phyloP scores from a whole-genome alignment of 2,113 vertebrate genomes.

The Callocephalon fimbriatum region DNA sequence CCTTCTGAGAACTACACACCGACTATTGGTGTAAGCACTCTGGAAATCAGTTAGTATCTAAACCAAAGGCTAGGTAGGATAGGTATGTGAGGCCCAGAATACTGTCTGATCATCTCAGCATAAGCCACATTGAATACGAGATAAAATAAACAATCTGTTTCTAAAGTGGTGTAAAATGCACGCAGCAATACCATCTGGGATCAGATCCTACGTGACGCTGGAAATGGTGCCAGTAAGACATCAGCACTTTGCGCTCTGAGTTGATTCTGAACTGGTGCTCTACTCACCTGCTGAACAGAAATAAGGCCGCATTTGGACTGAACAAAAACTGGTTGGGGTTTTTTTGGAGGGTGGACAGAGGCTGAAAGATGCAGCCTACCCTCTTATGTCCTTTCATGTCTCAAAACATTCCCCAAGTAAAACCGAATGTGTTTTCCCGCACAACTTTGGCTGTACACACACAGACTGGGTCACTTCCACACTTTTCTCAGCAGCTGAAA shows the following conservation, averaged over 20 bases:
- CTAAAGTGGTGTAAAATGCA: background rate
- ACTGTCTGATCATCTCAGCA: background rate
- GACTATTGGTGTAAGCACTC: background rate
- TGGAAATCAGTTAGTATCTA: background rate
- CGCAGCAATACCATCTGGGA: background rate
- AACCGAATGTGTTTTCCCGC: background rate
- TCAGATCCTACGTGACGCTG: background rate
- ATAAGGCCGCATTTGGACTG: fast-evolving
- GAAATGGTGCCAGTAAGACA: background rate
- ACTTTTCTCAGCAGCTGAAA: background rate
- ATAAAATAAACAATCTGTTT: background rate
- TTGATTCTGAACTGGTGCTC: background rate
- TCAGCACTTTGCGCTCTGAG: background rate
- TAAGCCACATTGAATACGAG: background rate
- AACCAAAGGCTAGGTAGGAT: background rate
- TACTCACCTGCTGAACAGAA: background rate
- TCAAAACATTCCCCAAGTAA: background rate
- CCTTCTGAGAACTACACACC: background rate
- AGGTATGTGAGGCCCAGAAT: background rate
- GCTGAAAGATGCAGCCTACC: background rate
- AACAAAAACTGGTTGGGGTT: background rate
- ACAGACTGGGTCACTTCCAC: background rate
- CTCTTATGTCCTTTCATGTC: background rate
- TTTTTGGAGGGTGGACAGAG: background rate
- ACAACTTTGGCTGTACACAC: fast-evolving